phyloP scores from a whole-genome alignment of 2,797 vertebrate species.

The Protosalanx chinensis region DNA sequence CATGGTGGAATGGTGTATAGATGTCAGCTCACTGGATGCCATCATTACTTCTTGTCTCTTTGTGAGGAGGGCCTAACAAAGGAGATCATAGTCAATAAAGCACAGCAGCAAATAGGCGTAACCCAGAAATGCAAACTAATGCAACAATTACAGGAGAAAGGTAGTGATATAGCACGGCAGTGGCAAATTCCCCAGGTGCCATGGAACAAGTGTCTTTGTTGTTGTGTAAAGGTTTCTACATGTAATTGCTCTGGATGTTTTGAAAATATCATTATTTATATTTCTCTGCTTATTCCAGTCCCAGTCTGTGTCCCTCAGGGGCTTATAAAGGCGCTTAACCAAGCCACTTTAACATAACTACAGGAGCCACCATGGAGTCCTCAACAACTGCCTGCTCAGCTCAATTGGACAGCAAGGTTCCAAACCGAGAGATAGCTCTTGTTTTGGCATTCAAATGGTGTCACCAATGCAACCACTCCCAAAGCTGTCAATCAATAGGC shows the following conservation, averaged over 20 bases:
- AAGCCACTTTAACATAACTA: constrained; percentile 39
- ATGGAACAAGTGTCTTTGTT: constrained; percentile 71
- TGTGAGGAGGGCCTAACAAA: constrained; percentile 33
- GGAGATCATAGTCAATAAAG: constrained; percentile 52
- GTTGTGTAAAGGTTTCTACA: constrained; percentile 71
- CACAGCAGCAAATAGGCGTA: constrained; percentile 52
- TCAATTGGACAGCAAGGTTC: constrained; percentile 53
- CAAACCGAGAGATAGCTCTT: constrained; percentile 33
- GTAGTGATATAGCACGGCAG: constrained; percentile 62
- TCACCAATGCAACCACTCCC: constrained; percentile 21
- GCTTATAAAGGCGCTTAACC: constrained; percentile 49
- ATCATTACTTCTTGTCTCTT: constrained; percentile 50
- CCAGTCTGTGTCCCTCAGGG: constrained; percentile 24
- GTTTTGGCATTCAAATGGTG: constrained; percentile 52
- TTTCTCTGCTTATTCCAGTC: constrained; percentile 36
- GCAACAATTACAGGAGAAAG: constrained; percentile 71
- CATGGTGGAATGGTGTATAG: constrained; percentile 28
- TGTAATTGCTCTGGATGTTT: constrained; percentile 72
- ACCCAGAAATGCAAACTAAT: constrained; percentile 71
- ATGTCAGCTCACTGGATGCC: constrained; percentile 29
- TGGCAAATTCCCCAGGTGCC: constrained; percentile 68
- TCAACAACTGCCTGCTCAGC: constrained; percentile 46
- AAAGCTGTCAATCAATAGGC: constrained; percentile 62
- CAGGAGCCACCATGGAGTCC: constrained; percentile 46
- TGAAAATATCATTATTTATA: constrained; percentile 71